Percentiles rank a stretch among this genome's conserved stretches.
Evolutionary conservation across 2,113 vertebrate genomes (phyloP).

Genomic region (Hydrochoerus hydrochaeris): DNA sequence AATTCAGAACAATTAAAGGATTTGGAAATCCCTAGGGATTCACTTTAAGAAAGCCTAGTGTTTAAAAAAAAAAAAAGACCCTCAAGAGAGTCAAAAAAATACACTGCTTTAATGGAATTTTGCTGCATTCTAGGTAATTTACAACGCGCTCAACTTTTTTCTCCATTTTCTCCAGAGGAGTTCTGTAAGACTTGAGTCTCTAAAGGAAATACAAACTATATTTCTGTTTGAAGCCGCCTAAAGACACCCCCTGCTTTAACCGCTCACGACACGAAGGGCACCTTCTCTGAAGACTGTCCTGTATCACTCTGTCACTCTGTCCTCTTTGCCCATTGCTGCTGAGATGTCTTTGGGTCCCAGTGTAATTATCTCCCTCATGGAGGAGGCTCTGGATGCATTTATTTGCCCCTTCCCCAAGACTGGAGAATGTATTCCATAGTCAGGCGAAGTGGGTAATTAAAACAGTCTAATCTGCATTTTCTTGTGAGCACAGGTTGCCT

Average conservation of each 20-base stretch:
- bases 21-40: slow-evolving; percentile 38
- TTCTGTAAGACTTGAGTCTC: not conserved
- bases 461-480: slow-evolving; percentile 65
- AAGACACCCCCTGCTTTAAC: not conserved
- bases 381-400: slow-evolving; percentile 68
- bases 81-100: slow-evolving; percentile 3
- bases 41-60: slow-evolving; percentile 48
- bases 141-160: not conserved
- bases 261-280: not conserved
- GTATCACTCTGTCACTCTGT: not conserved
- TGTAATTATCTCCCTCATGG: slow-evolving; percentile 66
- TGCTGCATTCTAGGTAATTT: slow-evolving; percentile 57
- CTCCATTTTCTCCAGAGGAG: not conserved
- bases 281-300: not conserved
- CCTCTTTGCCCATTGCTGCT: not conserved
- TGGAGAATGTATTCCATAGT: slow-evolving; percentile 64
- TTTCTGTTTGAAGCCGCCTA: not conserved
- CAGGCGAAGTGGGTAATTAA: slow-evolving; percentile 69
- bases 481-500: not conserved
- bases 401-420: slow-evolving; percentile 64
- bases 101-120: not conserved
- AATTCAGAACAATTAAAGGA: slow-evolving; percentile 71
- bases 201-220: not conserved
- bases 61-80: slow-evolving; percentile 24
- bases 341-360: slow-evolving; percentile 58